A percentile compares a stretch with the other conserved stretches of the same genome.
phyloP scores from a whole-genome alignment of 2,888 invertebrate species.

The Rhyacophila evoluta region DNA sequence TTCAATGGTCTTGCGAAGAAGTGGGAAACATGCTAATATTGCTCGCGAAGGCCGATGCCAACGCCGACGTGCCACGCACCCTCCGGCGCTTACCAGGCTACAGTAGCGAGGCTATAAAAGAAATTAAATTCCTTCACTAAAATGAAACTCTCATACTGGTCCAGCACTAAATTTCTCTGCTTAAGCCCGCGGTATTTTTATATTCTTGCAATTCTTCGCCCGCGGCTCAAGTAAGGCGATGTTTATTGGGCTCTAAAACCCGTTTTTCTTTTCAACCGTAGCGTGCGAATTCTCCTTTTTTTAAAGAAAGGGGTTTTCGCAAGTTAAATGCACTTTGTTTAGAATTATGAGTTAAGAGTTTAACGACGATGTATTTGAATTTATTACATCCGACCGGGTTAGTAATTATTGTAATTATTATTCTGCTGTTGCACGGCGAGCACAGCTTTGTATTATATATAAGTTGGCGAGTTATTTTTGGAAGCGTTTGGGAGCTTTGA shows the following conservation, averaged over 20 bases:
- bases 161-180: conserved; percentile 28
- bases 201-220: conserved; percentile 17
- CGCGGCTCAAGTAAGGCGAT: conserved; percentile 19
- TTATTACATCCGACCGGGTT: conserved; percentile 10
- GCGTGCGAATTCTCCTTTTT: neutral
- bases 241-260: conserved; percentile 33
- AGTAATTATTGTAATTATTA: neutral
- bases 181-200: conserved; percentile 32
- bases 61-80: neutral
- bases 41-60: conserved; percentile 8
- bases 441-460: neutral
- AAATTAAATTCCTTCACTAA: conserved; percentile 34
- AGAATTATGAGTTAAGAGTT: neutral
- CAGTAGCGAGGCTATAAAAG: conserved; percentile 11
- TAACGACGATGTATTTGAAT: neutral
- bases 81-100: conserved; percentile 26
- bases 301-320: neutral
- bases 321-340: conserved; percentile 29
- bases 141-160: conserved; percentile 34
- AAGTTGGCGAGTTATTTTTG: neutral
- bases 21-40: conserved; percentile 7
- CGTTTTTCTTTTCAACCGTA: neutral
- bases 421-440: neutral
- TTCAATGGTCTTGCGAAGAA: conserved; percentile 7
- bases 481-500: neutral